phyloP scores from a whole-genome alignment of 2,888 invertebrate genomes.

The Hyalella azteca region DNA sequence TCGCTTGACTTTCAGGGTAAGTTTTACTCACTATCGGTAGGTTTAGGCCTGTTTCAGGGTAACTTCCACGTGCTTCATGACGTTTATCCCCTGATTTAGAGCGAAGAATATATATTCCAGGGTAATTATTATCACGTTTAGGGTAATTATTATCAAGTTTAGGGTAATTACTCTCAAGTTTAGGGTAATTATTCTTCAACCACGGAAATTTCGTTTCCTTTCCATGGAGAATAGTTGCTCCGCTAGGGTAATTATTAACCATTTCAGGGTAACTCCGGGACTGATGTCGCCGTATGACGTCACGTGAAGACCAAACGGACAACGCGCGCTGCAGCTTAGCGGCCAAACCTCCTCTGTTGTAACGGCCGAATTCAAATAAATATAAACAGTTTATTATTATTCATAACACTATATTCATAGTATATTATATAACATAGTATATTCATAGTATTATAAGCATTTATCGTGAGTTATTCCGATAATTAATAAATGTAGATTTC shows the following conservation, averaged over 20 bases:
- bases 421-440: too few species aligned
- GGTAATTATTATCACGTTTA: too few species aligned
- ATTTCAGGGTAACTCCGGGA: not conserved
- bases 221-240: not conserved
- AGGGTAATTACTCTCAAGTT: too few species aligned
- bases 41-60: not conserved
- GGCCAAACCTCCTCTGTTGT: not conserved
- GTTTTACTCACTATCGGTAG: not conserved
- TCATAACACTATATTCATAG: too few species aligned
- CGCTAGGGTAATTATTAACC: not conserved
- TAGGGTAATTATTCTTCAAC: not conserved
- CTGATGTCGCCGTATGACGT: not conserved
- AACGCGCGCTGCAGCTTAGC: not conserved
- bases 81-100: not conserved
- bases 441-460: too few species aligned
- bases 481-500: too few species aligned
- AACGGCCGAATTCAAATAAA: not conserved
- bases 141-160: not conserved
- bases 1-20: not conserved
- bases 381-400: not conserved
- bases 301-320: not conserved
- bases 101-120: not conserved
- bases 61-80: not conserved
- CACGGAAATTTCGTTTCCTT: not conserved
- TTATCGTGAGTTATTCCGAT: too few species aligned